Conservation (phyloP, 92 coral and sea anemone species). For the Phenganax subtilis region DNA sequence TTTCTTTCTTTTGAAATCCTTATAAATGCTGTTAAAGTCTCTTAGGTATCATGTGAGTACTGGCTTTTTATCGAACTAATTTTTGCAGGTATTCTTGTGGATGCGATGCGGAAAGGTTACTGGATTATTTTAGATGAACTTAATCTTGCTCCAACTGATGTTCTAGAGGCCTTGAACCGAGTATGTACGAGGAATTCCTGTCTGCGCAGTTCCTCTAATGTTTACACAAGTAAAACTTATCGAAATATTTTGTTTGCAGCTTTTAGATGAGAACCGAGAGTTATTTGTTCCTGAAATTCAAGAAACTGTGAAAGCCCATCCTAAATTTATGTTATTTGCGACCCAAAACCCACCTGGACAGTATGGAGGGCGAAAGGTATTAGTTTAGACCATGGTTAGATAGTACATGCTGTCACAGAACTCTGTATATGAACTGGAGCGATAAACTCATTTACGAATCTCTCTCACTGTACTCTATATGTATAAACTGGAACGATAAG, state of each 20-base stretch:
- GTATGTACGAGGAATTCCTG: conserved; percentile 35
- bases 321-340: conserved; percentile 94
- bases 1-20: background rate
- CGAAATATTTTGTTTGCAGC: conserved; percentile 47
- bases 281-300: conserved; percentile 95
- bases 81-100: conserved; percentile 79
- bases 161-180: conserved; percentile 91
- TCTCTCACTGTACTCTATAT: no score
- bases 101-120: conserved; percentile 93
- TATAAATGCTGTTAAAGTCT: background rate
- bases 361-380: conserved; percentile 97
- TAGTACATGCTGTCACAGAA: no score
- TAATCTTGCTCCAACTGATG: conserved; percentile 94
- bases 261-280: conserved; percentile 94
- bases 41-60: background rate
- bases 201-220: background rate
- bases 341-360: conserved; percentile 99
- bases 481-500: no score
- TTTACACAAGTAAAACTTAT: background rate
- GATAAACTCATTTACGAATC: no score
- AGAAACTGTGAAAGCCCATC: conserved; percentile 85
- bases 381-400: no score
- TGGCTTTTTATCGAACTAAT: background rate
- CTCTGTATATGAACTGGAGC: no score
- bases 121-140: conserved; percentile 95